These are phyloP conservation scores for Eurystomus glaucurus DNA, from an alignment of 2,797 vertebrate genomes.

Conservation along the genomic window DNA sequence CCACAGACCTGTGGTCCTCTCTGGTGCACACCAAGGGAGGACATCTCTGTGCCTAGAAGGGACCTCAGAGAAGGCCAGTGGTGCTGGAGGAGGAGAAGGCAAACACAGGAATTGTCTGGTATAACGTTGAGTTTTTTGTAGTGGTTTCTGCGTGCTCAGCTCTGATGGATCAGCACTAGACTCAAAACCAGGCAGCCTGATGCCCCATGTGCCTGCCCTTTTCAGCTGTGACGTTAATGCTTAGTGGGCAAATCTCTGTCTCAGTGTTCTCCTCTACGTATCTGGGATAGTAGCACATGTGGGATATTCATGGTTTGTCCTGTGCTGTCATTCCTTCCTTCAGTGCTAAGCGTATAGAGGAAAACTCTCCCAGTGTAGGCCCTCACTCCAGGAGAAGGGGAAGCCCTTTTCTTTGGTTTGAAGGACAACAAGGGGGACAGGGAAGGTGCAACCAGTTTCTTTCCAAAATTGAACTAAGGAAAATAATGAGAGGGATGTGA, in stretches of 20 bases:
- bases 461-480: background rate
- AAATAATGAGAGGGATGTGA: background rate
- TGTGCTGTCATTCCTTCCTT: background rate
- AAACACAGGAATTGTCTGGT: background rate
- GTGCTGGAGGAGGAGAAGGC: background rate
- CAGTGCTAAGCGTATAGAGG: background rate
- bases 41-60: background rate
- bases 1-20: background rate
- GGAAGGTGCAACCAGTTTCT: background rate
- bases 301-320: background rate
- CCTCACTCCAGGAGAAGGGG: background rate
- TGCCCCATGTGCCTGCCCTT: background rate
- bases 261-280: background rate
- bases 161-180: background rate
- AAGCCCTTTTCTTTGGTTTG: background rate
- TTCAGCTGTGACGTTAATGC: background rate
- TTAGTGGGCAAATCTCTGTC: background rate
- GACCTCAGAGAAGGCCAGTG: background rate
- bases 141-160: background rate
- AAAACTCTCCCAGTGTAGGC: background rate
- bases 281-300: background rate
- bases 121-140: background rate
- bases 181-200: background rate
- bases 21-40: background rate
- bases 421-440: background rate